Conservation (phyloP, 1,140 invertebrate species). For the Sminthurides bifidus region DNA sequence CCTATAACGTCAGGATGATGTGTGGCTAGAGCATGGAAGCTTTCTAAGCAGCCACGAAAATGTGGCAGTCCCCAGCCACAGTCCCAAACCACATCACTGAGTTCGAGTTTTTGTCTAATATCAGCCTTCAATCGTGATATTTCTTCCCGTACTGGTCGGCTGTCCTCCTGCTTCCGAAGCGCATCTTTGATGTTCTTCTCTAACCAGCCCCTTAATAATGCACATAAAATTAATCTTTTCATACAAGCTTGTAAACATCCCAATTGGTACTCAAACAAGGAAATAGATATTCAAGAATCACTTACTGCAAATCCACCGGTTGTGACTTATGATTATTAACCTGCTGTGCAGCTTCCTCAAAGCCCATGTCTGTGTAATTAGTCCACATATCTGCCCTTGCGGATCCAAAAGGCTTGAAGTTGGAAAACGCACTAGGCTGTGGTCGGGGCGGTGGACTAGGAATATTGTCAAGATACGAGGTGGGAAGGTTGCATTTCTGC, state of each 20-base stretch:
- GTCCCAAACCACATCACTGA: constrained; percentile 57
- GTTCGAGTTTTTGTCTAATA: constrained; percentile 43
- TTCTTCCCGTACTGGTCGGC: constrained; percentile 51
- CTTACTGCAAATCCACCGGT: constrained; percentile 23
- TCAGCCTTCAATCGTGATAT: constrained; percentile 47
- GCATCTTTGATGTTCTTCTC: constrained; percentile 50
- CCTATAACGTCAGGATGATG: constrained; percentile 57
- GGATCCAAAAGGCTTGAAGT: not conserved
- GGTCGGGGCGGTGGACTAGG: constrained; percentile 24
- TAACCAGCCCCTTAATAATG: constrained; percentile 47
- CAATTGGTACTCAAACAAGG: not conserved
- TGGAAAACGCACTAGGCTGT: not conserved
- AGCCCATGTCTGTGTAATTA: not conserved
- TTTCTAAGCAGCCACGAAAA: constrained; percentile 68
- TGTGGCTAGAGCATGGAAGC: constrained; percentile 53
- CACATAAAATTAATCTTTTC: constrained; percentile 1
- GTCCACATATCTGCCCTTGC: not conserved
- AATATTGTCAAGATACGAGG: constrained; percentile 67
- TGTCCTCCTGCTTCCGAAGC: constrained; percentile 46
- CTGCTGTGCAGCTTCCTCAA: constrained; percentile 13
- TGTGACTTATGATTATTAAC: constrained; percentile 3
- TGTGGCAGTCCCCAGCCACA: constrained; percentile 79
- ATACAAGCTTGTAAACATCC: no score
- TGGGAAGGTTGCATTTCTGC: constrained; percentile 66
- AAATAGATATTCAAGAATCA: not conserved